Conservation (phyloP, 2,888 invertebrate species). For the Pegoplata infirma region DNA sequence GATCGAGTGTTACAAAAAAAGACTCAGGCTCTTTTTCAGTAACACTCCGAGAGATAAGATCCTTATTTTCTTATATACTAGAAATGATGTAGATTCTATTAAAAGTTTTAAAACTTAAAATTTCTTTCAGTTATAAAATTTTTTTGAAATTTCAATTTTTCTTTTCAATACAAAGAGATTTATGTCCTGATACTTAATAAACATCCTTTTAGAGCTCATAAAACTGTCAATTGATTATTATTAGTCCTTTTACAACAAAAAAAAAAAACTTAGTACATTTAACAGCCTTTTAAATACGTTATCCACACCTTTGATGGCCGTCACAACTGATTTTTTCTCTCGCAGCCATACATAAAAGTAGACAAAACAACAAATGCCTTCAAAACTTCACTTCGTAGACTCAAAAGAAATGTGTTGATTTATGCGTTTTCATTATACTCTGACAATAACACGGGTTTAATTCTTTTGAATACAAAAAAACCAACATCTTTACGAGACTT, state of each 20-base stretch:
- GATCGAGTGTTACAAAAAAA: no score
- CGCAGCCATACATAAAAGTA: neutral
- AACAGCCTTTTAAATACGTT: constrained; percentile 19
- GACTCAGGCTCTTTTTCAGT: no score
- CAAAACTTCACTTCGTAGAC: constrained; percentile 16
- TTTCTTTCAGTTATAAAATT: neutral
- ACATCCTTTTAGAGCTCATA: constrained; percentile 19
- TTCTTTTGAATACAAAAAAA: constrained; percentile 6
- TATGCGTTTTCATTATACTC: constrained; percentile 42
- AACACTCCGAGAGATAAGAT: no score
- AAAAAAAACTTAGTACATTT: constrained; percentile 1
- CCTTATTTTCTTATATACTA: no score
- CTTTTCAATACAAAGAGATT: neutral
- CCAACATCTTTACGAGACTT: no score
- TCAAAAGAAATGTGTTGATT: constrained; percentile 51
- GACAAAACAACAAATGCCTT: constrained; percentile 24
- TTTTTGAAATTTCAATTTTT: neutral
- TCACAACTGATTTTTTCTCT: neutral
- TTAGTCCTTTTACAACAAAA: constrained; percentile 3
- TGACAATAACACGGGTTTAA: constrained; percentile 52
- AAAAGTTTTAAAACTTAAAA: no score
- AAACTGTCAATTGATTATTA: constrained; percentile 41
- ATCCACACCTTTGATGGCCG: neutral
- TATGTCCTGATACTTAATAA: constrained; percentile 2
- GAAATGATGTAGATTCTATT: no score